Conservation (phyloP, 2,113 vertebrate species). For the human (Homo sapiens) region DNA sequence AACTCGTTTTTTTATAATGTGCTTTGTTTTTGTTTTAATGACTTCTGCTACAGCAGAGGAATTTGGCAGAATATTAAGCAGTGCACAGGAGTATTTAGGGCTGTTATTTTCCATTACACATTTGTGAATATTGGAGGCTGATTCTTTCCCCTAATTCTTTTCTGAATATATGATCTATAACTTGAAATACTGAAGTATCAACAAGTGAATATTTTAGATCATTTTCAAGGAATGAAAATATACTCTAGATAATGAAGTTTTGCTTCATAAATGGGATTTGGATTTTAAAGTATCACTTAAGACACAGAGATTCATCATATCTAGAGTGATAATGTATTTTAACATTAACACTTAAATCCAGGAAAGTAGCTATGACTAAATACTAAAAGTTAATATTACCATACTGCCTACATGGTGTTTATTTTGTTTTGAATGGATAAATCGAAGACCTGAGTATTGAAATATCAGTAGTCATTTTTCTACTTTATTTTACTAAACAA, state of each 20-base stretch:
- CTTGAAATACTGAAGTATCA: not conserved
- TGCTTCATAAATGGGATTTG: not conserved
- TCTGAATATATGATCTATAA: not conserved
- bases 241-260: not conserved
- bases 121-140: not conserved
- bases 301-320: not conserved
- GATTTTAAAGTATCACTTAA: not conserved
- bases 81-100: not conserved
- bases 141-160: not conserved
- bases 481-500: not conserved
- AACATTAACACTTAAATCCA: not conserved
- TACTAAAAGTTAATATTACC: not conserved
- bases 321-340: not conserved
- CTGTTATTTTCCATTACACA: not conserved
- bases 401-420: not conserved
- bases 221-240: constrained; percentile 8
- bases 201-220: not conserved
- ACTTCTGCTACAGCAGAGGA: not conserved
- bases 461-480: not conserved
- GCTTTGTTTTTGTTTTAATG: constrained; percentile 11
- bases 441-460: not conserved
- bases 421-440: not conserved
- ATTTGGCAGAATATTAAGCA: not conserved
- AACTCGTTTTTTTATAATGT: not conserved
- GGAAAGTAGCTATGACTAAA: not conserved